Percentiles rank a stretch among this genome's conserved stretches.
Evolutionary conservation across 1,140 invertebrate genomes (phyloP).

Genomic region (Armadillidium nasatum): DNA sequence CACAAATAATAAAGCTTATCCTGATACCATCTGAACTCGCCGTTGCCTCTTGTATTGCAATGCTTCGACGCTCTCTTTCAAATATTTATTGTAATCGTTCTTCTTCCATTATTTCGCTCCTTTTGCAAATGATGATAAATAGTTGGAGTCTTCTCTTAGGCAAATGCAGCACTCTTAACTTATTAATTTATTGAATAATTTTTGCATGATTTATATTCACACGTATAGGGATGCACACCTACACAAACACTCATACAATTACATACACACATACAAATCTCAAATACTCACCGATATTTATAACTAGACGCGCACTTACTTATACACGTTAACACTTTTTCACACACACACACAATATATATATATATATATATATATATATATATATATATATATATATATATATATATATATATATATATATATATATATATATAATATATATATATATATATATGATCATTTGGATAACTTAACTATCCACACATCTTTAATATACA

Average conservation of each 20-base stretch:
- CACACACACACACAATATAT: not conserved
- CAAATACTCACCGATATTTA: too few relatives aligned
- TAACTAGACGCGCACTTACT: not conserved
- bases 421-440: too few relatives aligned
- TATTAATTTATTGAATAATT: conserved; percentile 8
- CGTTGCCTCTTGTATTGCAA: not conserved
- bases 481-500: too few relatives aligned
- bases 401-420: too few relatives aligned
- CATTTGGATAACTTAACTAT: too few relatives aligned
- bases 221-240: not conserved
- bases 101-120: not conserved
- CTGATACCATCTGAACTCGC: not conserved
- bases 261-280: not conserved
- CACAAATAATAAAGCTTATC: not conserved
- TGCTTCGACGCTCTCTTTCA: not conserved
- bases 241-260: not conserved
- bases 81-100: not conserved
- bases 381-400: too few relatives aligned
- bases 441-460: too few relatives aligned
- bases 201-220: conserved; percentile 2
- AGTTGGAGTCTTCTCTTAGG: not conserved
- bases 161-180: not conserved
- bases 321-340: not conserved
- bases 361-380: too few relatives aligned
- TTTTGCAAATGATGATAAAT: conserved; percentile 10